These are phyloP conservation scores for Zaprionus lineosus DNA, from an alignment of 2,888 invertebrate genomes.

Conservation along the genomic window DNA sequence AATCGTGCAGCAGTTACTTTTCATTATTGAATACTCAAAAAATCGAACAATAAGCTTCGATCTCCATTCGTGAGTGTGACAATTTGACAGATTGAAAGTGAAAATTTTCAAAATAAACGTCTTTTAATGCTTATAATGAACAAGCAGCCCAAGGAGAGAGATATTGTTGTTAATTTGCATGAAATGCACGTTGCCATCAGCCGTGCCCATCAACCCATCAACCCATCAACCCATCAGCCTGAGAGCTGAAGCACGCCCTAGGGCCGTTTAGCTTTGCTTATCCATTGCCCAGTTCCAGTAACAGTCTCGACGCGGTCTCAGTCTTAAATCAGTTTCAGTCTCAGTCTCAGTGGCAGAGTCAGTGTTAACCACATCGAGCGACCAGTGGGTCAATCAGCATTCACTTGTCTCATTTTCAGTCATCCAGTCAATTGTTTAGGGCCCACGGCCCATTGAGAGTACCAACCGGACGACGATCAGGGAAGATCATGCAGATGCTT, in stretches of 20 bases:
- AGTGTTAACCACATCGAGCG: not conserved
- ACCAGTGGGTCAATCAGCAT: slow-evolving; percentile 71
- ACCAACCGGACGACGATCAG: not conserved
- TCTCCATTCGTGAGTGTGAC: slow-evolving; percentile 57
- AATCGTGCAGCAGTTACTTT: slow-evolving; percentile 63
- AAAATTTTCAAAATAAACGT: slow-evolving; percentile 60
- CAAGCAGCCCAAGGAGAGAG: slow-evolving; percentile 16
- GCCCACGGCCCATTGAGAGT: slow-evolving; percentile 22
- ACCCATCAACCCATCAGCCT: not conserved
- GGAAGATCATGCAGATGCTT: not conserved
- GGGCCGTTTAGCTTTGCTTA: slow-evolving; percentile 19
- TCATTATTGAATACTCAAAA: slow-evolving; percentile 57
- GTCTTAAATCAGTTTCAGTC: too few species aligned
- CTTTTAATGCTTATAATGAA: slow-evolving; percentile 57
- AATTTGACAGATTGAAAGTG: slow-evolving; percentile 75
- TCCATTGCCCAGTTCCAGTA: slow-evolving; percentile 24
- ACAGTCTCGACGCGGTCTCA: too few species aligned
- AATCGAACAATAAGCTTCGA: slow-evolving; percentile 45
- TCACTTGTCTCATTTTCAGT: slow-evolving; percentile 64
- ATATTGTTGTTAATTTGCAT: slow-evolving; percentile 69
- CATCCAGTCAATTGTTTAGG: slow-evolving; percentile 11
- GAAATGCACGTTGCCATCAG: slow-evolving; percentile 65
- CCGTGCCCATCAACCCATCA: slow-evolving; percentile 19
- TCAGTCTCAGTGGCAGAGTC: too few species aligned
- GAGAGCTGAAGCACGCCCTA: slow-evolving; percentile 31